A percentile compares a stretch with the other conserved stretches of the same genome.
Conservation (phyloP, 2,113 vertebrate species). For the Amphiprion percula region DNA sequence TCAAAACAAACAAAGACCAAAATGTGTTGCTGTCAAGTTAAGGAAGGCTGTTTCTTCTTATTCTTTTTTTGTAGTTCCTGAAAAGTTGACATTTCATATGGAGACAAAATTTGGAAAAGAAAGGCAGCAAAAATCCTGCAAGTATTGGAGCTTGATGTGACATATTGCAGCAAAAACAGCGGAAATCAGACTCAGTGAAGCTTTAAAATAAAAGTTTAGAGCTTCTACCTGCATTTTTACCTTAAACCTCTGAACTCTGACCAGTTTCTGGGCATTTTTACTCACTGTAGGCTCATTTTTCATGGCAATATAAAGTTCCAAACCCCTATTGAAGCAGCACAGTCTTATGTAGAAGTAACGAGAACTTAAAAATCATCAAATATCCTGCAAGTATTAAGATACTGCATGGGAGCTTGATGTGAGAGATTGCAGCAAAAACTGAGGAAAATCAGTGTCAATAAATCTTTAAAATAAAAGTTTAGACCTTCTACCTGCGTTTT, state of each 20-base stretch:
- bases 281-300: too few species aligned
- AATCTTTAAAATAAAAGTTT: neutral
- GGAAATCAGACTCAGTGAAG: constrained; percentile 25
- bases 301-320: too few species aligned
- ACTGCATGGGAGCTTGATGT: constrained; percentile 14
- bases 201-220: too few species aligned
- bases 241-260: too few species aligned
- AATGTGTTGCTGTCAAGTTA: constrained; percentile 22
- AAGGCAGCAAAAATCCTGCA: constrained; percentile 26
- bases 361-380: neutral
- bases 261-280: too few species aligned
- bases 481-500: too few species aligned
- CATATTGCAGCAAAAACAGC: constrained; percentile 47
- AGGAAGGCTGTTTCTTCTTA: neutral
- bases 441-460: constrained; percentile 26
- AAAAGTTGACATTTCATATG: constrained; percentile 17
- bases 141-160: constrained; percentile 44
- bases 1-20: constrained; percentile 41
- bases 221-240: too few species aligned
- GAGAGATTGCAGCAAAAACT: constrained; percentile 55
- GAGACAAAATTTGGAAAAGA: constrained; percentile 36
- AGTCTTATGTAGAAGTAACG: too few species aligned
- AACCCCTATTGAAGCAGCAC: too few species aligned
- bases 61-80: constrained; percentile 5
- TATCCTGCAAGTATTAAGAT: constrained; percentile 38